These are phyloP conservation scores for Megalonaias nervosa DNA, from an alignment of 1,140 invertebrate genomes.

Conservation along the genomic window DNA sequence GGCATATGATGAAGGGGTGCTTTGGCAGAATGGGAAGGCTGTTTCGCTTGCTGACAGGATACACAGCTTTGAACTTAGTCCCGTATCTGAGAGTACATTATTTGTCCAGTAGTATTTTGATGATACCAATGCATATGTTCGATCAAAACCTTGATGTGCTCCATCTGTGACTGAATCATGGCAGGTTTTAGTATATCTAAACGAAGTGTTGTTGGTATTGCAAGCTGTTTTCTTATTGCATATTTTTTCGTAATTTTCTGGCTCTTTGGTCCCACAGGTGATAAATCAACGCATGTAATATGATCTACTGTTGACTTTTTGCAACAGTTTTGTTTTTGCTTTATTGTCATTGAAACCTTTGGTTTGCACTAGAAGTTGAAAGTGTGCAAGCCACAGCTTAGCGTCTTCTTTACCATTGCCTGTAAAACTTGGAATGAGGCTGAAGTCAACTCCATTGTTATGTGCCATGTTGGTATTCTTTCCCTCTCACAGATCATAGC, in stretches of 20 bases:
- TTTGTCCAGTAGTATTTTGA: constrained; percentile 36
- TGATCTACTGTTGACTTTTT: constrained; percentile 15
- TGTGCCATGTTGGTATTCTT: too few species aligned
- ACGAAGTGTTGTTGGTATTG: constrained; percentile 12
- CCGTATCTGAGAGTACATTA: constrained; percentile 38
- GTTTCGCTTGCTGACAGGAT: constrained; percentile 30
- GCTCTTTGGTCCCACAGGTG: constrained; percentile 25
- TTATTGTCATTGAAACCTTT: too few species aligned
- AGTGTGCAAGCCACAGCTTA: too few species aligned
- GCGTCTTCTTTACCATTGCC: too few species aligned
- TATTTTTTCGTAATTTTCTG: not conserved
- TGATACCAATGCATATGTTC: constrained; percentile 24
- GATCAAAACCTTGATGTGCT: constrained; percentile 33
- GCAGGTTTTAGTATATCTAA: constrained; percentile 27
- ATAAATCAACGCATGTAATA: constrained; percentile 30
- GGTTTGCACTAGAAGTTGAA: too few species aligned
- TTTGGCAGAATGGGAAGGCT: constrained; percentile 6
- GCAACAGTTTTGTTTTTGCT: too few species aligned
- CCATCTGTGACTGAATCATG: constrained; percentile 18
- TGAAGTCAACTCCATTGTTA: too few species aligned
- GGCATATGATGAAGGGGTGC: constrained; percentile 27
- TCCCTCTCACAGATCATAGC: too few species aligned
- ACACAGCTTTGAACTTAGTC: constrained; percentile 27
- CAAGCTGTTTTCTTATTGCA: constrained; percentile 6
- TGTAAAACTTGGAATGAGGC: too few species aligned